phyloP scores from a whole-genome alignment of 2,797 vertebrate genomes.

The Perodicticus potto region DNA sequence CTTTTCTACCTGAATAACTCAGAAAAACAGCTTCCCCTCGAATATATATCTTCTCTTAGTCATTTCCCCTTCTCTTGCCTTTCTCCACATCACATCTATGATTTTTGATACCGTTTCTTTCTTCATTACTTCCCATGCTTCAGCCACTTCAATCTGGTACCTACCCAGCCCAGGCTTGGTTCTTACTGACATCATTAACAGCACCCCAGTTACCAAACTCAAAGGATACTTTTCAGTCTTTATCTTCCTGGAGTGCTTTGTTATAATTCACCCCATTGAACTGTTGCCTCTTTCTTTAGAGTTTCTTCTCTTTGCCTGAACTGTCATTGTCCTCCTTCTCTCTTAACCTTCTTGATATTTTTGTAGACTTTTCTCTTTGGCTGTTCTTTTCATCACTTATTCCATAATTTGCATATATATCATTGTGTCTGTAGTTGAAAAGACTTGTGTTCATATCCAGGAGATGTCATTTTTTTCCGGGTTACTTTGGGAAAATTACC shows the following conservation, averaged over 20 bases:
- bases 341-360: not conserved
- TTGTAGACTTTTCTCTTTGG: not conserved
- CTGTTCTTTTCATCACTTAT: not conserved
- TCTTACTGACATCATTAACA: too few species aligned
- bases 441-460: not conserved
- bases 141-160: not conserved
- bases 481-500: not conserved
- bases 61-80: not conserved
- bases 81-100: not conserved
- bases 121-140: not conserved
- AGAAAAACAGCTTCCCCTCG: not conserved
- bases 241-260: not conserved
- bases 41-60: not conserved
- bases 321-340: not conserved
- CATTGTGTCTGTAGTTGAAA: not conserved
- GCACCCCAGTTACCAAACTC: not conserved
- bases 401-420: not conserved
- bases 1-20: not conserved
- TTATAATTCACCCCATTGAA: not conserved
- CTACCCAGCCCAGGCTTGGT: not conserved
- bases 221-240: not conserved
- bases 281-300: not conserved
- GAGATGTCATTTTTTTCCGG: not conserved
- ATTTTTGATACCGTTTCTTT: not conserved
- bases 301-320: not conserved